Base-by-base conservation (phyloP, 2,113 vertebrate genomes). In the Centropristis striata region DNA sequence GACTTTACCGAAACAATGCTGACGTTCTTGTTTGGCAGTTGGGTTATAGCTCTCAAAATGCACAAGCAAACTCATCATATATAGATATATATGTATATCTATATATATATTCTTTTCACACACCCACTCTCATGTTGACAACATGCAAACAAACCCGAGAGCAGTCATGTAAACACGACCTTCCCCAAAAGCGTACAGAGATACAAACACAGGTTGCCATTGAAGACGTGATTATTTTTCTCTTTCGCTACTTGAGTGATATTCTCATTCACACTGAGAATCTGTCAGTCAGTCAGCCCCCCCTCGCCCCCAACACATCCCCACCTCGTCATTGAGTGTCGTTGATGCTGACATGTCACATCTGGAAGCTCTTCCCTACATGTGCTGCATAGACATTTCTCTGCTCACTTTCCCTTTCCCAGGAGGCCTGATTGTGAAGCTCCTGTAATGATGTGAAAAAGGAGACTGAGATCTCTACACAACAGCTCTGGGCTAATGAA, bases 321-420 rank as follows among this genome's bases (percentile, higher is more conserved):
- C 51, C 72, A 44, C 68, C 61, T 68, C 75, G n/a, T 85, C 85
- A 60, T 1, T 75, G 80, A 85, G 79, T 83, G 91, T 84, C 88
- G 81, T 89, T 84, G 85, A 92, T 71, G 86, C 87, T 92, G 90
- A 93, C 90, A 88, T 72, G 73, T 88, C 90, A 90, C 93, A 94
- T 93, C 93, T 93, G 93, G 93, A 93, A 93, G 81, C 92, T 88
- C 88, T 93, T 92, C 88, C 60, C 82, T 57, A 4, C 84, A 84
- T 89, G 60, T 90, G 90, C 87, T 72, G 69, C 84, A 23, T 65
- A 37, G 89, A 87, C 87, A 68, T 89, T 92, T 90, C 86, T 85
- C 75, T 53, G 72, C 82, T 88, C 84, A 75, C 88, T 85, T 61
- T 85, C 61, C 66, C 51, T 21, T 5, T 87, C 90, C 85, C 90